These are phyloP conservation scores for Schizotus pectinicornis DNA, from an alignment of 2,888 invertebrate genomes.

Conservation along the genomic window DNA sequence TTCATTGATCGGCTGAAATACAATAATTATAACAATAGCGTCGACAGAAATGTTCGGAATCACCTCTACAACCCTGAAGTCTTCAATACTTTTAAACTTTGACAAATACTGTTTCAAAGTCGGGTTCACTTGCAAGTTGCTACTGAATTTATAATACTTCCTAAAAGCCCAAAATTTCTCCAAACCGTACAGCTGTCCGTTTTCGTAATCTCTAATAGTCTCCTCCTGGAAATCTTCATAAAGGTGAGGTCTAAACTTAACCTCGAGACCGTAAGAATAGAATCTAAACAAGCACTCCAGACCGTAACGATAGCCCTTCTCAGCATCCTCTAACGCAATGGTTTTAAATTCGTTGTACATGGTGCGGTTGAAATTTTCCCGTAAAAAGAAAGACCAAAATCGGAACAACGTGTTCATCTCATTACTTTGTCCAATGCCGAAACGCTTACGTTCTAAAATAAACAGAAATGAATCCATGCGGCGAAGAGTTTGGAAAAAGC, in stretches of 20 bases:
- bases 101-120: constrained; percentile 74
- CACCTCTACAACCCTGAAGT: constrained; percentile 83
- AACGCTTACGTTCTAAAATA: constrained; percentile 81
- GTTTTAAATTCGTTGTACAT: constrained; percentile 97
- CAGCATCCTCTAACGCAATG: constrained; percentile 93
- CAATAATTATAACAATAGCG: constrained; percentile 14
- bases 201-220: constrained; percentile 88
- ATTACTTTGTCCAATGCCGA: constrained; percentile 93
- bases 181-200: constrained; percentile 93
- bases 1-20: constrained; percentile 61
- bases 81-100: constrained; percentile 87
- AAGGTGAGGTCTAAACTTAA: constrained; percentile 92
- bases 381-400: constrained; percentile 99
- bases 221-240: constrained; percentile 96
- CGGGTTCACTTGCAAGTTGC: constrained; percentile 75
- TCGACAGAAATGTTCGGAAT: constrained; percentile 29
- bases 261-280: constrained; percentile 97
- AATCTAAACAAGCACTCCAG: constrained; percentile 92
- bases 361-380: constrained; percentile 96
- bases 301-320: constrained; percentile 85
- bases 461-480: constrained; percentile 18
- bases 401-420: constrained; percentile 99
- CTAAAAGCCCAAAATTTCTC: constrained; percentile 99
- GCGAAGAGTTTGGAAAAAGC: constrained; percentile 8
- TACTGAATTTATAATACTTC: constrained; percentile 90